phyloP scores from a whole-genome alignment of 1,140 invertebrate species.

The Eurosta solidaginis region DNA sequence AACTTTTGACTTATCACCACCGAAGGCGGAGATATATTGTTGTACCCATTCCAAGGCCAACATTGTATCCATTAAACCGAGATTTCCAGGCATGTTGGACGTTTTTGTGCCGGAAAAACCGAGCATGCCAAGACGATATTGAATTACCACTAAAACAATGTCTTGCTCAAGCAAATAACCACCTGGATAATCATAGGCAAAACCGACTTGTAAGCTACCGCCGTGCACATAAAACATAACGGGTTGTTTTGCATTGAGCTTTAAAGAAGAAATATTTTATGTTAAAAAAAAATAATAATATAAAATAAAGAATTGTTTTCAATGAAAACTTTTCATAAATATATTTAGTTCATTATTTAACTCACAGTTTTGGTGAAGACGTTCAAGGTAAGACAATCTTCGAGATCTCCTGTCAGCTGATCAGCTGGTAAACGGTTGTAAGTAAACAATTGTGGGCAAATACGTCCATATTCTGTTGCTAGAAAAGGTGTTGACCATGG shows the following conservation, averaged over 20 bases:
- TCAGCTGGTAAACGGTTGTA: conserved; percentile 34
- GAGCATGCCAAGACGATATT: conserved; percentile 73
- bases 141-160: conserved; percentile 76
- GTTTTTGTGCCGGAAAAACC: conserved; percentile 63
- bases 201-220: conserved; percentile 53
- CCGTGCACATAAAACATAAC: conserved; percentile 58
- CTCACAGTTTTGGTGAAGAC: conserved; percentile 55
- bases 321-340: background rate
- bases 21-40: conserved; percentile 68
- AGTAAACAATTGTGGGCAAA: conserved; percentile 50
- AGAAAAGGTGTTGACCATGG: conserved; percentile 40
- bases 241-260: conserved; percentile 45
- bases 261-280: no score
- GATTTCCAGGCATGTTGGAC: conserved; percentile 46
- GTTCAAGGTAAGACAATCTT: conserved; percentile 53
- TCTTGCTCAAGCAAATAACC: conserved; percentile 75
- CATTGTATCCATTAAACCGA: conserved; percentile 44
- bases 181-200: conserved; percentile 68
- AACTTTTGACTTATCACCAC: conserved; percentile 66
- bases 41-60: conserved; percentile 67
- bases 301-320: background rate
- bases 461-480: conserved; percentile 48
- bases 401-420: conserved; percentile 41
- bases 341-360: background rate
- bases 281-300: no score